A percentile compares a stretch with the other conserved stretches of the same genome.
These are phyloP conservation scores for Octopus sinensis DNA, from an alignment of 1,140 invertebrate genomes.

Conservation along the genomic window DNA sequence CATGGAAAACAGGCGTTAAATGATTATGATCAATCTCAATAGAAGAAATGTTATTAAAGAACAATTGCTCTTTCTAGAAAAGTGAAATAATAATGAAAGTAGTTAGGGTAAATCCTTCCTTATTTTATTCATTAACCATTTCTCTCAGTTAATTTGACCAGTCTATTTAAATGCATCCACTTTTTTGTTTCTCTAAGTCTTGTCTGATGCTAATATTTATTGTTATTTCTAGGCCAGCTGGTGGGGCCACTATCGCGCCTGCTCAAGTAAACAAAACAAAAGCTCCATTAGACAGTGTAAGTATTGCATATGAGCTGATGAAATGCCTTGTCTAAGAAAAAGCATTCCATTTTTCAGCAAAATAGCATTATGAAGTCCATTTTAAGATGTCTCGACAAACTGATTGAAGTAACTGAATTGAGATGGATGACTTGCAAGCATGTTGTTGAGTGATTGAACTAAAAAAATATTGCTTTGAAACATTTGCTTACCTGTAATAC, in stretches of 20 bases:
- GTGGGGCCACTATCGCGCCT: neutral
- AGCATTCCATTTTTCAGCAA: too few species aligned
- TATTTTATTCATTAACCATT: too few species aligned
- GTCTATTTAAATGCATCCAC: neutral
- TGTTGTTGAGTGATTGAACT: too few species aligned
- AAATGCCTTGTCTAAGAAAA: too few species aligned
- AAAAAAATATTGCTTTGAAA: too few species aligned
- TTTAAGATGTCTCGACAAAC: too few species aligned
- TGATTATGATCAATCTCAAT: neutral
- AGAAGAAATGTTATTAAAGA: neutral
- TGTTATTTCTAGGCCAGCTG: neutral
- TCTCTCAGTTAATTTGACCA: neutral
- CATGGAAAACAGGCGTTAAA: too few species aligned
- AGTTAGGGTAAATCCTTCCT: neutral
- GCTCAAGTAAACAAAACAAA: slow-evolving; percentile 1
- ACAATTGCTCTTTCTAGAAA: neutral
- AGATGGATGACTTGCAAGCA: too few species aligned
- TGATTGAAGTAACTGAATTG: too few species aligned
- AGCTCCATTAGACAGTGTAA: neutral
- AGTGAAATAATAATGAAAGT: neutral
- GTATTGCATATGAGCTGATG: neutral
- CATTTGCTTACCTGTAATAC: too few species aligned
- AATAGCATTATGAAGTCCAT: too few species aligned
- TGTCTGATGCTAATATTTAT: neutral
- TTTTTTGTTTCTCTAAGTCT: neutral